Percentiles rank a stretch among this genome's conserved stretches.
These are phyloP conservation scores for Drosophila carrolli DNA, from an alignment of 1,140 invertebrate genomes.

Conservation along the genomic window DNA sequence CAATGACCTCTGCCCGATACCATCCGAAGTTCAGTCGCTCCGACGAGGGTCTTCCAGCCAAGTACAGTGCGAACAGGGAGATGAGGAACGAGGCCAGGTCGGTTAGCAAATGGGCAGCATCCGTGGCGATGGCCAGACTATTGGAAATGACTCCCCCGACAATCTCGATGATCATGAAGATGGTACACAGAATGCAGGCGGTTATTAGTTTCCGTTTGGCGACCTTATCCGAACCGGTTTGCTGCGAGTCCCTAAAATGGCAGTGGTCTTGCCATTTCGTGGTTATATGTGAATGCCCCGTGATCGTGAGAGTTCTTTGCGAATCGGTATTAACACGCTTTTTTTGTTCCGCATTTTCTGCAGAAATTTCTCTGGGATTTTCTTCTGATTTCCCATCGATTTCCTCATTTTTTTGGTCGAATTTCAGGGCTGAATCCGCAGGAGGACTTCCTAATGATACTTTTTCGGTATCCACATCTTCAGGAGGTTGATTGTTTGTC, in stretches of 20 bases:
- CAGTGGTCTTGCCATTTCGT: constrained; percentile 87
- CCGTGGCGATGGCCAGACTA: constrained; percentile 92
- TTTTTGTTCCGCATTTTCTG: background rate
- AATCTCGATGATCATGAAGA: constrained; percentile 88
- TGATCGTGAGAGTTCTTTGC: constrained; percentile 54
- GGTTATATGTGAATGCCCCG: constrained; percentile 48
- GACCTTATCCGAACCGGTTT: constrained; percentile 77
- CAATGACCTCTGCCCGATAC: constrained; percentile 86
- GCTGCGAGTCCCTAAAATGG: constrained; percentile 87
- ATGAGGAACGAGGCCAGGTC: constrained; percentile 93
- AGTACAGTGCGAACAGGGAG: constrained; percentile 89
- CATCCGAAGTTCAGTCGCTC: constrained; percentile 91
- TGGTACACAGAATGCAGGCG: constrained; percentile 86
- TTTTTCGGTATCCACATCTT: background rate
- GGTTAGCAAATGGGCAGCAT: constrained; percentile 92
- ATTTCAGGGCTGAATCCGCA: no score
- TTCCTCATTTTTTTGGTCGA: background rate
- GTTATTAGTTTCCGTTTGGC: constrained; percentile 86
- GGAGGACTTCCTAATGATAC: no score
- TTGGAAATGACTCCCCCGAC: constrained; percentile 90
- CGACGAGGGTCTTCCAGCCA: constrained; percentile 88
- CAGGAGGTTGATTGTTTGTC: background rate
- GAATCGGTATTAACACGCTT: constrained; percentile 17
- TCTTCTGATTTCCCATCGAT: background rate
- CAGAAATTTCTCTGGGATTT: background rate